Conservation (phyloP, 35 echinoderm and acorn worm genomes). For the Apostichopus californicus region DNA sequence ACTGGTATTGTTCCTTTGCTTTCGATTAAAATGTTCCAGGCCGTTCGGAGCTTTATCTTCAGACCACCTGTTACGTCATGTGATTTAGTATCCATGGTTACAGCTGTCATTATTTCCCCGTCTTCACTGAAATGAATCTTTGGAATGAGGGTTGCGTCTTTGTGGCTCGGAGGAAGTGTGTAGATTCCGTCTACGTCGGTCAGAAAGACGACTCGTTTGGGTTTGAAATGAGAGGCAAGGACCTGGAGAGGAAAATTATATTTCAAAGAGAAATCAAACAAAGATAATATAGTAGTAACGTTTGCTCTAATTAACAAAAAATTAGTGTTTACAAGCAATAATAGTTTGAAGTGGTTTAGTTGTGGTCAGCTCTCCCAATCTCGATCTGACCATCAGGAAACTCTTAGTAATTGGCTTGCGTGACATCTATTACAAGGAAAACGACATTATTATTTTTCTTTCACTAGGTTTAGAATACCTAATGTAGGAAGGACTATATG, state of each 20-base stretch:
- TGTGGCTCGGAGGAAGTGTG: conserved; percentile 62
- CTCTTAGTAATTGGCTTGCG: too few relatives aligned
- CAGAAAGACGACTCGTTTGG: conserved; percentile 83
- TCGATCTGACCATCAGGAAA: too few relatives aligned
- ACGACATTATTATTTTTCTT: too few relatives aligned
- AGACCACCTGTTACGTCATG: conserved; percentile 93
- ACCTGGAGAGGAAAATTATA: conserved; percentile 28
- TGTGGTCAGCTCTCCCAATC: too few relatives aligned
- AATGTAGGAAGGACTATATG: too few relatives aligned
- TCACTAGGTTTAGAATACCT: too few relatives aligned
- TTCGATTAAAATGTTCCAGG: conserved; percentile 55
- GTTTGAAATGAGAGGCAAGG: conserved; percentile 64
- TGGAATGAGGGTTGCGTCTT: conserved; percentile 53
- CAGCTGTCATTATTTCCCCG: conserved; percentile 48
- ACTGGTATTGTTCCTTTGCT: conserved; percentile 60
- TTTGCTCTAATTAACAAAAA: too few relatives aligned
- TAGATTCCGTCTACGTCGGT: conserved; percentile 78
- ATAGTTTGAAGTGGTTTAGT: too few relatives aligned
- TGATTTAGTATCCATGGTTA: conserved; percentile 58
- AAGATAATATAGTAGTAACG: too few relatives aligned
- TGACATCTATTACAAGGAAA: too few relatives aligned
- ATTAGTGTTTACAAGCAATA: too few relatives aligned
- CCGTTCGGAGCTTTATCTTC: conserved; percentile 64
- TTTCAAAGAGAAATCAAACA: too few relatives aligned
- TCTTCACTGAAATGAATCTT: conserved; percentile 37